Base-by-base conservation (phyloP, 2,888 invertebrate species). In the Watsonalla binaria region DNA sequence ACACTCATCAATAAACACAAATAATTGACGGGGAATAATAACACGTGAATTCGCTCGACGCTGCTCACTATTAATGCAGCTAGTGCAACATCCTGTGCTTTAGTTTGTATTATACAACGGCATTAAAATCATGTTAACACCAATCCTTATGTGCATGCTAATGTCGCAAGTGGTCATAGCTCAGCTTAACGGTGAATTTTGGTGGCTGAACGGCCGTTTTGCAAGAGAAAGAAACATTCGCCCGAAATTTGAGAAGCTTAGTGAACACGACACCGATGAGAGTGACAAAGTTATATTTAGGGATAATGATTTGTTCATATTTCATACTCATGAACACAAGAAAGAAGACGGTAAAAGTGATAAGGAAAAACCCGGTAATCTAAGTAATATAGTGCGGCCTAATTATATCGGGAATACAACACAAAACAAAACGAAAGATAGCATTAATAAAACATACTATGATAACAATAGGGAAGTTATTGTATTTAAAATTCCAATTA, bases 161-260 rank as follows among this genome's bases (percentile, higher is more conserved):
- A 47, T 74, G 24, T 56, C 73, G 5, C 76, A 76, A 66, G 60
- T 68, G 33, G 72, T 69, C 46, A 57, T 64, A 6, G 65, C 80
- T 45, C 90, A 90, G 72, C 54, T 86, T 24, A 79, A 83, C 52
- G 89, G 89, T 42, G 82, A 84, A 61, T 90, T 90, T 66, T 86
- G 88, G 90, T 88, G 89, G 89, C 58, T 88, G 13, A 79, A 86
- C 55, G 69, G 81, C 39, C 80, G 86, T 60, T 58, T 87, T 34
- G 65, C 78, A 11, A 68, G 74, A 47, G 58, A 80, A 7, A 71
- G 76, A 46, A 71, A 74, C 6, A 62, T 70, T 5, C 66, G 68
- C 51, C 84, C 84, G 0, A 68, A 65, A 58, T 79, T 83, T 58
- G 89, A 89, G 55, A 72, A 79, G 45, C 60, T 83, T 34, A 75